Evolutionary conservation across 2,797 vertebrate species (phyloP).

Genomic region (Periophthalmus magnuspinnatus): DNA sequence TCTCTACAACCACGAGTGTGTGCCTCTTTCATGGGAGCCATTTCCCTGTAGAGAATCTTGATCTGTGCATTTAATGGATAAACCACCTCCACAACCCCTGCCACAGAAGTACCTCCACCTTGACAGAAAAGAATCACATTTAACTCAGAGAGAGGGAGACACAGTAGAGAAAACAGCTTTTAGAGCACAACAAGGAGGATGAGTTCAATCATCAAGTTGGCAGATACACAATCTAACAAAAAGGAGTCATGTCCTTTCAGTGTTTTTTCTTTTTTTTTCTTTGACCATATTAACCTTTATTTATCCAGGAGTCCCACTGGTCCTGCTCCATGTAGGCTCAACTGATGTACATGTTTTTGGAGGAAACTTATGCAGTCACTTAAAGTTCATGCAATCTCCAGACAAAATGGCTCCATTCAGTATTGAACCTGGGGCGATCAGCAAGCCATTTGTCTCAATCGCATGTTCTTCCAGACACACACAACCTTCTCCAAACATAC

Average conservation of each 20-base stretch:
- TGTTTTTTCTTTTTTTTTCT: background rate
- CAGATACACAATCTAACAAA: background rate
- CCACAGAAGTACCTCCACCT: background rate
- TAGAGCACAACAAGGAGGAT: background rate
- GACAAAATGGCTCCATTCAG: background rate
- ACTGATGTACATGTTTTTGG: no score
- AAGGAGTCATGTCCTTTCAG: background rate
- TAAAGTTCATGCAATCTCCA: background rate
- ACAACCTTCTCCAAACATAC: background rate
- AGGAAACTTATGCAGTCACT: no score
- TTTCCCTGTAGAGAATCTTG: slow-evolving; percentile 21
- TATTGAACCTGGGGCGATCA: no score
- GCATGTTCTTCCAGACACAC: background rate
- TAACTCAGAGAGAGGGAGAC: background rate
- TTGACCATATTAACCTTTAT: background rate
- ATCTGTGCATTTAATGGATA: slow-evolving; percentile 18
- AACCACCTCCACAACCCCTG: background rate
- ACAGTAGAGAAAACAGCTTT: background rate
- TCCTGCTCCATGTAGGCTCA: no score
- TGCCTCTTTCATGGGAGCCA: slow-evolving; percentile 4
- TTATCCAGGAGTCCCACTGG: background rate
- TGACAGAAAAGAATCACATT: background rate
- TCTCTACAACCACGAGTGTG: slow-evolving; percentile 7
- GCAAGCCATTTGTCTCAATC: no score
- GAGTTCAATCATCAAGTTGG: background rate